These are phyloP conservation scores for Exocentrus adspersus DNA, from an alignment of 2,888 invertebrate genomes.

Conservation along the genomic window DNA sequence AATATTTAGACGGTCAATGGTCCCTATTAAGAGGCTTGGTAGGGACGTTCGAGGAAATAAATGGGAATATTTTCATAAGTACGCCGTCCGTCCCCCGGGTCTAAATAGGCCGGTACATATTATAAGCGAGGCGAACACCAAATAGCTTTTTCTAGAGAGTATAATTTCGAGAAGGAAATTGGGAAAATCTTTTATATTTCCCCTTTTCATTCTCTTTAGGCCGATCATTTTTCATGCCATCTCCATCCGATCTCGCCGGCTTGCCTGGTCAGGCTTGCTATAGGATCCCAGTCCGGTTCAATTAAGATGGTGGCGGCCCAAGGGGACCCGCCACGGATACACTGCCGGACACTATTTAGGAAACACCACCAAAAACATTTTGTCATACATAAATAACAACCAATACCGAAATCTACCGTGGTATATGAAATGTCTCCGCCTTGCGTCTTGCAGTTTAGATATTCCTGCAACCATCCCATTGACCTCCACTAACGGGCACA, in stretches of 20 bases:
- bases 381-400: no score
- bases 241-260: conserved; percentile 59
- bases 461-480: conserved; percentile 21
- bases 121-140: conserved; percentile 48
- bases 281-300: conserved; percentile 61
- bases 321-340: conserved; percentile 49
- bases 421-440: no score
- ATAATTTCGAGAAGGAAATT: conserved; percentile 65
- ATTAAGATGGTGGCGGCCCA: conserved; percentile 62
- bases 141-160: conserved; percentile 60
- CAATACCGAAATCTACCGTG: no score
- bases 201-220: conserved; percentile 63
- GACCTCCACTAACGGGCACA: conserved; percentile 32
- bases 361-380: no score
- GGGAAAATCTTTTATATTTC: conserved; percentile 64
- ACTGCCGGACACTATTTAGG: not conserved
- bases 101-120: conserved; percentile 25
- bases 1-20: no score
- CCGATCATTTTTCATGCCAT: conserved; percentile 66
- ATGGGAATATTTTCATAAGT: conserved; percentile 14
- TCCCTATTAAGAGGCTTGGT: no score
- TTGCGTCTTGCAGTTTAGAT: not conserved
- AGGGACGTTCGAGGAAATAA: not conserved
- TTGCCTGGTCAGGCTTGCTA: conserved; percentile 44
- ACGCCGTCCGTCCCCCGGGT: conserved; percentile 17